Evolutionary conservation across 2,113 vertebrate species (phyloP), one percentile per base, ranked within the genome.

Genomic region (Spermophilus dauricus): DNA sequence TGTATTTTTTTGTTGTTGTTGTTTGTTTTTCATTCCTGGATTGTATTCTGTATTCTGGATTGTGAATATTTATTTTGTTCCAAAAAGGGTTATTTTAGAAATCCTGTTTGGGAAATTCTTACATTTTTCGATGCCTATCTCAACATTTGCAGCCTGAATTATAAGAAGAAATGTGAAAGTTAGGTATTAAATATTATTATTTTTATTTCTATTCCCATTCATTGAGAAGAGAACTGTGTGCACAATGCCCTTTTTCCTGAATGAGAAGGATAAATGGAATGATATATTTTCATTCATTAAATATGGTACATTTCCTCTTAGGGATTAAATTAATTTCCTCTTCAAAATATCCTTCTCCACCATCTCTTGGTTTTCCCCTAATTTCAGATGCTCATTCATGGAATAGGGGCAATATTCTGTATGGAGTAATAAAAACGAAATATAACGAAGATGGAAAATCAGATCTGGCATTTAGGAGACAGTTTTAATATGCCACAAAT

Each of bases 401-500:
- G 91, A 89, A 70, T 14, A 89, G 48, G n/a, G 86, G 34, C 53
- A 77, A 61, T 96, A 95, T 96, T 92, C 87, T 89, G 24, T 32
- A 51, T 45, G 42, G 73, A 82, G 56, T 42, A 97, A 91, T 94
- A 91, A 95, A 97, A 96, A 80, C 0, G 1, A 96, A 93, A 94
- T 91, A 80, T 63, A 92, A 89, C 56, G 1, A 96, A 97, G 88
- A 95, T 94, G 76, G 82, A 93, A 91, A 95, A 86, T 95, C 78
- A 89, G 69, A 95, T 56, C 63, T 98, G 94, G 91, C 93, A 93
- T 97, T 96, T 97, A 94, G 82, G 78, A 91, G 96, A 80, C 82
- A 96, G 91, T 97, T 97, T 97, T 97, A 98, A 96, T 95, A 91
- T 85, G 63, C 58, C 85, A 73, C 93, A 94, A 81, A 97, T 97